Evolutionary conservation across 1,140 invertebrate species (phyloP).

Genomic region (Cydia strobilella): DNA sequence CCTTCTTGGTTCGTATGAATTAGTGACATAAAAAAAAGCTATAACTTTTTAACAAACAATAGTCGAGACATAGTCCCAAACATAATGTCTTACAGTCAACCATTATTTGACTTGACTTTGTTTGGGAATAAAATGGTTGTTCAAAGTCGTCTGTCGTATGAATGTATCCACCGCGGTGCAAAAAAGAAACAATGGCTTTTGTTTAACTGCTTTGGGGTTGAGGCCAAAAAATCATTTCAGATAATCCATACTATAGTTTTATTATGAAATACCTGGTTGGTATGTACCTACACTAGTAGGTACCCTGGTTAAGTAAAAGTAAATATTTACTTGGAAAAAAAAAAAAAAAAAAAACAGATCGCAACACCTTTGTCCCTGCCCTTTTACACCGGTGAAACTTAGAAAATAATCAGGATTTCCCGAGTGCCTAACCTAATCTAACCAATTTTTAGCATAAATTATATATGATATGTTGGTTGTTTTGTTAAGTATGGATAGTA

Average conservation of each 20-base stretch:
- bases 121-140: background rate
- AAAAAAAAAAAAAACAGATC: background rate
- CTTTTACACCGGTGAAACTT: background rate
- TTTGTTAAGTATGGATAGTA: too few relatives aligned
- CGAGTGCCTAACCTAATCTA: too few relatives aligned
- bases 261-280: background rate
- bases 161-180: too few relatives aligned
- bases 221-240: too few relatives aligned
- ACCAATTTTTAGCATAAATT: too few relatives aligned
- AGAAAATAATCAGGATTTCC: background rate
- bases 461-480: too few relatives aligned
- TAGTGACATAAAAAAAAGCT: too few relatives aligned
- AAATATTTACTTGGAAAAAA: background rate
- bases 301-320: background rate
- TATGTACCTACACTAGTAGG: background rate
- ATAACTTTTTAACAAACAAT: too few relatives aligned
- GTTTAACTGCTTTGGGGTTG: too few relatives aligned
- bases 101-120: slow-evolving; percentile 20
- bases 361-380: background rate
- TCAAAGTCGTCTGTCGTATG: background rate
- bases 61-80: background rate
- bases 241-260: too few relatives aligned
- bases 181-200: too few relatives aligned
- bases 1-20: too few relatives aligned
- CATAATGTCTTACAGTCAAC: background rate